phyloP scores from a whole-genome alignment of 2,113 vertebrate species.

The Monarcha castaneiventris region DNA sequence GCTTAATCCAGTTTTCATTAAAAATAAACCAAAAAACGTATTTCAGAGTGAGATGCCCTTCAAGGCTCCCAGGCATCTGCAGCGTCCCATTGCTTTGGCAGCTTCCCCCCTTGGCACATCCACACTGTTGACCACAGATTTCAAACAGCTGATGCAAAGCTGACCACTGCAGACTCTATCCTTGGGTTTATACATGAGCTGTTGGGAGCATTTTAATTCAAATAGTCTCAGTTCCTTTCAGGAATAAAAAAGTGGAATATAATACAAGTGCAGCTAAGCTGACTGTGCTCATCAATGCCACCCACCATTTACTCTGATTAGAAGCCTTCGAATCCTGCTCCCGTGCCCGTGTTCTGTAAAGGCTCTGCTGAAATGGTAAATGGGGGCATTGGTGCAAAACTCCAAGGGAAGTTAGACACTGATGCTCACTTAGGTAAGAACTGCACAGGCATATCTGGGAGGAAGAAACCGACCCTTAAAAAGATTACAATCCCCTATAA shows the following conservation, averaged over 20 bases:
- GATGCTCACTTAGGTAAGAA: neutral
- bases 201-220: slow-evolving; percentile 12
- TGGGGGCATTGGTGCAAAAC: neutral
- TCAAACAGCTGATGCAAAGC: neutral
- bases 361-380: neutral
- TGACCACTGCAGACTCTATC: neutral
- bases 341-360: neutral
- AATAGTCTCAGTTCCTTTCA: neutral
- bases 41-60: neutral
- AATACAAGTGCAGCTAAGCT: neutral
- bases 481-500: neutral
- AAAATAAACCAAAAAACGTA: neutral
- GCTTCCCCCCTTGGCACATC: neutral
- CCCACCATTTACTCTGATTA: neutral
- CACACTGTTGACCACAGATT: neutral
- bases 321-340: neutral
- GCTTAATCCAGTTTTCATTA: neutral
- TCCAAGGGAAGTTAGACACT: neutral
- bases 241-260: neutral
- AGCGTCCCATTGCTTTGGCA: neutral
- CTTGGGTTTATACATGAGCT: neutral
- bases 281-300: neutral
- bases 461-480: neutral
- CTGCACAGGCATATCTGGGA: neutral
- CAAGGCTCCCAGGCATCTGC: neutral